Evolutionary conservation across 2,113 vertebrate species (phyloP), one percentile per base, ranked within the genome.

Genomic region (Corythoichthys intestinalis): DNA sequence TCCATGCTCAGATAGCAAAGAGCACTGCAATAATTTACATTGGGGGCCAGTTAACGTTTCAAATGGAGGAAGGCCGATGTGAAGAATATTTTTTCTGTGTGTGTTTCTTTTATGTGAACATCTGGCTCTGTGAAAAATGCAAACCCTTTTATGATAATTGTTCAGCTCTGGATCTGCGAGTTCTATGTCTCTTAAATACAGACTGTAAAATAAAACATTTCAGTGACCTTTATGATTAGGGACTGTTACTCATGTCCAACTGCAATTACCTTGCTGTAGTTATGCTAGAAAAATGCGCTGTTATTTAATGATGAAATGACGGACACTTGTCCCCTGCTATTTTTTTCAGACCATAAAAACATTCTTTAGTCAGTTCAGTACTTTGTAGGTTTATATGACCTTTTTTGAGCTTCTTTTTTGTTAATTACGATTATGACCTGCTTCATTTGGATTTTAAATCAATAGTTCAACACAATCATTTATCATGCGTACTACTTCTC

Each of bases 151-250:
- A 76, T 81, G 72, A 86, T 83, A 77, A 85, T 77, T 82, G 78
- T 85, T 88, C 75, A 62, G 75, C 70, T 68, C 73, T 78, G 75
- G 77, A 73, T 63, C 74, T 85, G 76, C 82, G 78, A 76, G 60
- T 87, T 85, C 86, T 73, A 84, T 74, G 83, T 70, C 72, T 14
- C 37, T 80, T 85, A 88, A 89, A 64, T 84, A 91, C 82, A 89
- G 83, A 64, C 68, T 78, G 66, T 46, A 34, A 14, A 6, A 39
- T 37, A 54, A 17, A 66, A 8, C 53, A 67, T 65, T 72, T 70
- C 50, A 6, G 64, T 66, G 71, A 78, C 66, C 13, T 34, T 41
- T 5, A 38, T 41, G 66, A 80, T 70, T 53, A 41, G 13, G 71
- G 65, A 74, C 56, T 61, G 12, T 47, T 48, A 65, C 64, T 76